These are phyloP conservation scores for Pararge aegeria DNA, from an alignment of 1,140 invertebrate genomes.

Conservation along the genomic window DNA sequence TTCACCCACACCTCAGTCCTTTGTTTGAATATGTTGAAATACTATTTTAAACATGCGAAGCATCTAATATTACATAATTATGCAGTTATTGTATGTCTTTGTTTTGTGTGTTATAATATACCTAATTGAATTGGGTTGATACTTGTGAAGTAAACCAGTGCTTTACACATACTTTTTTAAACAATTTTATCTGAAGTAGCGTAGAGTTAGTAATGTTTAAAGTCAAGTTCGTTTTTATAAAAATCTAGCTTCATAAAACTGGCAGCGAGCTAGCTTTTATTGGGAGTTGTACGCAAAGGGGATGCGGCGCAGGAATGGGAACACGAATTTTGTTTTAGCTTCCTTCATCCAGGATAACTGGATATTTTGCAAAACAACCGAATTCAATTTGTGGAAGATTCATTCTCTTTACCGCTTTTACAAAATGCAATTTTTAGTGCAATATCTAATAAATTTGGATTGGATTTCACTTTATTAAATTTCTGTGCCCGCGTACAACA, in stretches of 20 bases:
- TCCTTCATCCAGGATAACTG: conserved; percentile 18
- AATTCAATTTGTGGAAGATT: conserved; percentile 24
- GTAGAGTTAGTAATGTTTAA: neutral
- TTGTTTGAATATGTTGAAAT: too few species aligned
- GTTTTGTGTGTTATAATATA: too few species aligned
- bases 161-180: too few species aligned
- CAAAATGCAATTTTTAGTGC: conserved; percentile 6
- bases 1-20: too few species aligned
- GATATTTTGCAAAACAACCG: conserved; percentile 27
- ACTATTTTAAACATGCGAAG: too few species aligned
- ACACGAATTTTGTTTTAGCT: conserved; percentile 29
- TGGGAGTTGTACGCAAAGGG: conserved; percentile 13
- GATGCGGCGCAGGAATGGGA: conserved; percentile 18
- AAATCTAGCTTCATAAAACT: conserved; percentile 23
- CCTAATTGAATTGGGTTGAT: too few species aligned
- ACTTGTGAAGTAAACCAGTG: too few species aligned
- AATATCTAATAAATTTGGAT: neutral
- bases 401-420: conserved; percentile 4
- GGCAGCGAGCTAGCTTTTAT: conserved; percentile 18
- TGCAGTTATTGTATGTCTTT: too few species aligned
- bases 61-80: too few species aligned
- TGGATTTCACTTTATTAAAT: too few species aligned
- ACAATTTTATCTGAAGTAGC: too few species aligned
- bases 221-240: conserved; percentile 8
- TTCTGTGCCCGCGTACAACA: neutral